Conservation (phyloP, 2,113 vertebrate species). For the Antechinus flavipes region DNA sequence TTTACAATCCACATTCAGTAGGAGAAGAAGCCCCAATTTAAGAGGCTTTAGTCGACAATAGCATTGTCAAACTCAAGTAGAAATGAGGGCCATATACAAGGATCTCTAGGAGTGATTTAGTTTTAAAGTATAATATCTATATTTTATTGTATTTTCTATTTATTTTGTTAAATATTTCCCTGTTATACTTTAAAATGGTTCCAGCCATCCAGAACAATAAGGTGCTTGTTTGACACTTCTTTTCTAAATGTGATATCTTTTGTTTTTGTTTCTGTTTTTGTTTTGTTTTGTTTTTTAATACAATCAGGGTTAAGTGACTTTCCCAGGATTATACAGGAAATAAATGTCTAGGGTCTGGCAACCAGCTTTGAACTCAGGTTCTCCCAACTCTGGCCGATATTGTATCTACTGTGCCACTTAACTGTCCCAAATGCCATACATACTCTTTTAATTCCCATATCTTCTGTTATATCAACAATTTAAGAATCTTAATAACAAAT, state of each 20-base stretch:
- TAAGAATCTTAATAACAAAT: neutral
- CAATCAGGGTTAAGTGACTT: too few species aligned
- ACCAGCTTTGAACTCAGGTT: too few species aligned
- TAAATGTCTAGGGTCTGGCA: too few species aligned
- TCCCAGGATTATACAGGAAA: too few species aligned
- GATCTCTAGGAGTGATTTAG: neutral
- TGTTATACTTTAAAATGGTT: neutral
- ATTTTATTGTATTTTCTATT: neutral
- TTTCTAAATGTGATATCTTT: neutral
- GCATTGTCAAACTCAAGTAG: neutral
- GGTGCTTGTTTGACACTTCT: neutral
- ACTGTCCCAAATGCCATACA: neutral
- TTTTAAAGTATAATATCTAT: neutral
- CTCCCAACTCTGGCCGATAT: too few species aligned
- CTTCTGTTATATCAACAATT: neutral
- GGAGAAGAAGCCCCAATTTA: too few species aligned
- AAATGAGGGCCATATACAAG: neutral
- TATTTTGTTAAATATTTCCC: neutral
- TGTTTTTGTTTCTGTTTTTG: too few species aligned
- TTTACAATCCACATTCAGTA: too few species aligned
- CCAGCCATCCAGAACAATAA: neutral
- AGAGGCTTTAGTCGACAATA: neutral
- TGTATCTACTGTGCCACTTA: too few species aligned
- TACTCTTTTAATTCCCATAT: neutral
- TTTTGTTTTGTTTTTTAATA: too few species aligned